Base-by-base conservation (phyloP, 2,888 invertebrate genomes). In the Drosophila subsilvestris region DNA sequence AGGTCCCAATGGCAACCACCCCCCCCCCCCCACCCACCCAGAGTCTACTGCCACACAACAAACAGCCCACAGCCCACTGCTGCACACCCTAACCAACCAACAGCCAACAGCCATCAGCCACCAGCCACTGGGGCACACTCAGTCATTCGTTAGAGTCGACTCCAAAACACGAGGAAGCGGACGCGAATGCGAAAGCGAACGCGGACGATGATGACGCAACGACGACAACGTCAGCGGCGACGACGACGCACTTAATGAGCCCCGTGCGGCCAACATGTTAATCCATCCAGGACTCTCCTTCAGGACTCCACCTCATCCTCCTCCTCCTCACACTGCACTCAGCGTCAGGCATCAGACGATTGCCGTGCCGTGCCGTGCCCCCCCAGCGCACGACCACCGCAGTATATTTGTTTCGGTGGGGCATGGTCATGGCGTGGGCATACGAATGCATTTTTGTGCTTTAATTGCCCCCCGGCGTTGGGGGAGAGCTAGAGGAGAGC, bases 191-290 rank as follows among this genome's bases (percentile, higher is more conserved):
- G 29, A 10, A 29, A 10, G 32, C 10, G 10, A 10, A 3, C 18
- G 44, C 8, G 18, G 43, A 12, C n/a, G 54, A n/a, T n/a, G 42
- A 29, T 32, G 32, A 5, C n/a, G 22, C n/a, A 54, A 47, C 10
- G 48, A 61, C 53, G 65, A 55, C 61, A 50, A 55, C 70, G 71
- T 63, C 63, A 74, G 65, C 25, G 25, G 18, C 49, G 50, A 50
- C 50, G 32, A 42, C 73, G 72, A 61, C 66, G 72, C 80, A 74
- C 70, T 78, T 84, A 84, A 84, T 84, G 84, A 84, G 88, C 76
- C 84, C 84, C 88, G 61, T 61, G 80, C 70, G 86, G 79, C 74
- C 68, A 85, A 79, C 86, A 79, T 83, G 88, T 88, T 88, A 88
- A 86, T 83, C 74, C 76, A 63, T 58, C 49, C 74, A 74, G 74